Evolutionary conservation across 1,140 invertebrate genomes (phyloP).

Genomic region (Drosophila repleta): DNA sequence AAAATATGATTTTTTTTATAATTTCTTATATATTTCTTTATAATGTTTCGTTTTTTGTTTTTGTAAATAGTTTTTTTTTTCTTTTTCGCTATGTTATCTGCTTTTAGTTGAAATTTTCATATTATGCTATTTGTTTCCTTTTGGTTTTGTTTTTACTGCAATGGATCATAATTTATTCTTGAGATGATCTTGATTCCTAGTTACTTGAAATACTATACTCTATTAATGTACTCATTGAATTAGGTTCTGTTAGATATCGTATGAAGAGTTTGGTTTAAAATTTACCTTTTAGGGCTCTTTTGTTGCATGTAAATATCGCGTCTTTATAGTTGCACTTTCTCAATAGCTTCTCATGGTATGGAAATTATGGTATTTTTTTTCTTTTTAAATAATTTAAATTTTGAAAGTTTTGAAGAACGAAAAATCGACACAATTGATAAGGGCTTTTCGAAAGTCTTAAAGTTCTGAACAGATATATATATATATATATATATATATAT

Average conservation of each 20-base stretch:
- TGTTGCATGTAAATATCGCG: constrained; percentile 14
- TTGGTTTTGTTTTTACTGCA: constrained; percentile 41
- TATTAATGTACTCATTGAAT: constrained; percentile 55
- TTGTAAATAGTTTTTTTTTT: constrained; percentile 63
- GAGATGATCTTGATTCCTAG: constrained; percentile 37
- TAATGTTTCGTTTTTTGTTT: constrained; percentile 29
- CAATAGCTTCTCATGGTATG: constrained; percentile 4
- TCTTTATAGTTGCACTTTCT: constrained; percentile 13
- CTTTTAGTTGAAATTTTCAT: constrained; percentile 43
- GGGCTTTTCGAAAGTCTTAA: no score
- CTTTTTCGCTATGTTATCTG: constrained; percentile 43
- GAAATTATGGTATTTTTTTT: constrained; percentile 9
- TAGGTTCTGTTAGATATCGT: constrained; percentile 30
- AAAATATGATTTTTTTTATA: constrained; percentile 57
- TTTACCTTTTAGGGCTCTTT: constrained; percentile 32
- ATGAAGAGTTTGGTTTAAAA: constrained; percentile 36
- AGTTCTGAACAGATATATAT: no score
- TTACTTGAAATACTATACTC: constrained; percentile 56
- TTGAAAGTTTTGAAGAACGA: no score
- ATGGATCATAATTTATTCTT: constrained; percentile 25
- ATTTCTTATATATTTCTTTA: constrained; percentile 27
- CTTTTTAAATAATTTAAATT: background rate
- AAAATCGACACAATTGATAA: no score
- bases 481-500: no score
- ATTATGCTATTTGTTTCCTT: constrained; percentile 34